Conservation (phyloP, 2,888 invertebrate genomes). For the Amphipoea oculea region DNA sequence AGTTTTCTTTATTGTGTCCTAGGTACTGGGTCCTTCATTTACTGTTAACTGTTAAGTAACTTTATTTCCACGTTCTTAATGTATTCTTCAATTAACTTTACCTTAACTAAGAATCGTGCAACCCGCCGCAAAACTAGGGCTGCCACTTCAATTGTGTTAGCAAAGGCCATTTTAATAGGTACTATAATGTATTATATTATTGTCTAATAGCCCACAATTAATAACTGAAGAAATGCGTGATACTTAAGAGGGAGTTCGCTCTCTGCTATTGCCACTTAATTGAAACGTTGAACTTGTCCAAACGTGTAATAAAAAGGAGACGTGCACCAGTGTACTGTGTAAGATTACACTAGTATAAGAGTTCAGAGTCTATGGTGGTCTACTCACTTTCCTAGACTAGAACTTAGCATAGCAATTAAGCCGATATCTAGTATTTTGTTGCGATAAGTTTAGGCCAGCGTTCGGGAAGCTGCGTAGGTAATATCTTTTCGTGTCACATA, state of each 20-base stretch:
- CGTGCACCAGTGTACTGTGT: no score
- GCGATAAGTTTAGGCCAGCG: neutral
- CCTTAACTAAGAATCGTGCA: constrained; percentile 36
- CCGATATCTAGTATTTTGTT: neutral
- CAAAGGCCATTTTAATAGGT: constrained; percentile 23
- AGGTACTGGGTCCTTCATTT: neutral
- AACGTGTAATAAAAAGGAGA: neutral
- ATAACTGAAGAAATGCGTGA: constrained; percentile 14
- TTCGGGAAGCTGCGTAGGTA: no score
- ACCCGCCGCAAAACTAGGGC: constrained; percentile 38
- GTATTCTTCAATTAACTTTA: constrained; percentile 7
- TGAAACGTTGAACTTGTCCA: neutral
- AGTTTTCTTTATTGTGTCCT: neutral
- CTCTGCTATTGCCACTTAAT: neutral
- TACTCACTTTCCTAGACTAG: neutral
- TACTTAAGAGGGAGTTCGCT: constrained; percentile 14
- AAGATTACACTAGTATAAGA: neutral
- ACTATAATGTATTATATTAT: constrained; percentile 13
- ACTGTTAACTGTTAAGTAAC: neutral
- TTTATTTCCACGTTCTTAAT: neutral
- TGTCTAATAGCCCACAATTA: constrained; percentile 31
- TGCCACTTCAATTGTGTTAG: constrained; percentile 17
- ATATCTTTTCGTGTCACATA: no score
- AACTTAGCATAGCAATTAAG: neutral
- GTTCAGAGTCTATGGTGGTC: neutral